Percentiles rank a stretch among this genome's conserved stretches.
These are phyloP conservation scores for Masnerella sp. DNA, from an alignment of 2,888 invertebrate genomes.

Conservation along the genomic window DNA sequence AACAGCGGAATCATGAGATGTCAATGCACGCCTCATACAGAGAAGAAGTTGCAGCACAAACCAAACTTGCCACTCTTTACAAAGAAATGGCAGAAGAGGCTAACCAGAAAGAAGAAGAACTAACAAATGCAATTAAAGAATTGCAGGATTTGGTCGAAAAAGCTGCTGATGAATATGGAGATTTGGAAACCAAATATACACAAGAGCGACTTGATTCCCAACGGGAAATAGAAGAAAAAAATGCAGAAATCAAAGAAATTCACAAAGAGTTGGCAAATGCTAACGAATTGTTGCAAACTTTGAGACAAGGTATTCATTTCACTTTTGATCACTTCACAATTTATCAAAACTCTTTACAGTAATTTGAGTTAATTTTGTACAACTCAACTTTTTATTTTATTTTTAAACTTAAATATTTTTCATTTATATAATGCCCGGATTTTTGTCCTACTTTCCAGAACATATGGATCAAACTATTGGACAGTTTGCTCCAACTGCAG, in stretches of 20 bases:
- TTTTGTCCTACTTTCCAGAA: slow-evolving; percentile 75
- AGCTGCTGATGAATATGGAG: slow-evolving; percentile 89
- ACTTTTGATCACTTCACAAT: too few relatives aligned
- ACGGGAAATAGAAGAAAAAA: slow-evolving; percentile 83
- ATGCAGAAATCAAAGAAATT: slow-evolving; percentile 84
- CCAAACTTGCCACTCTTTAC: slow-evolving; percentile 89
- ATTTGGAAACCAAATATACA: slow-evolving; percentile 85
- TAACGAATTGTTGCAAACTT: slow-evolving; percentile 87
- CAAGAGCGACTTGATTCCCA: slow-evolving; percentile 83
- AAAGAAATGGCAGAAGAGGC: slow-evolving; percentile 89
- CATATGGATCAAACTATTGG: slow-evolving; percentile 87
- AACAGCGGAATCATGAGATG: slow-evolving; percentile 75
- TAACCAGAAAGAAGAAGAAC: slow-evolving; percentile 86
- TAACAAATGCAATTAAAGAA: slow-evolving; percentile 87
- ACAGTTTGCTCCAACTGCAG: slow-evolving; percentile 92
- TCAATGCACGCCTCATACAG: slow-evolving; percentile 80
- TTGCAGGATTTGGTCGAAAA: slow-evolving; percentile 86
- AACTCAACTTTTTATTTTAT: too few relatives aligned
- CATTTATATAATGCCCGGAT: too few relatives aligned
- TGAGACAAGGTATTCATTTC: slow-evolving; percentile 81
- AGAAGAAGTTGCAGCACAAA: slow-evolving; percentile 92
- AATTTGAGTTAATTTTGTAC: too few relatives aligned
- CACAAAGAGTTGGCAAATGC: slow-evolving; percentile 90
- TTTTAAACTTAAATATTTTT: too few relatives aligned
- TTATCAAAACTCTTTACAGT: too few relatives aligned